These are phyloP conservation scores for Noctuana brunneofusca DNA, from an alignment of 2,888 invertebrate genomes.

Conservation along the genomic window DNA sequence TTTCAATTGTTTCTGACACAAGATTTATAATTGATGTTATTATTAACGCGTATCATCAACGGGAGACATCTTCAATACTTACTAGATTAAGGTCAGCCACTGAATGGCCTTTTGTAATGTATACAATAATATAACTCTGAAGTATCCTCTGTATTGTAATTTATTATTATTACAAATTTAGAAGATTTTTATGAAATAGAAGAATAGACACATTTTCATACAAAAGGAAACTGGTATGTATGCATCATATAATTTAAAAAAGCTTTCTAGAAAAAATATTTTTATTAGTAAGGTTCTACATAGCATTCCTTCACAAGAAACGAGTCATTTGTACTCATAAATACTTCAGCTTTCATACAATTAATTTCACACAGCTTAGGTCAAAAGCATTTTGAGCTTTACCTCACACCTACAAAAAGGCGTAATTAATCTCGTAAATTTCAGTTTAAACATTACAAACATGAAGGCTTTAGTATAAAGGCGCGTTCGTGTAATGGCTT, in stretches of 20 bases:
- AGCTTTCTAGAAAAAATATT: too few species aligned
- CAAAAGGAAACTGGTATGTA: too few species aligned
- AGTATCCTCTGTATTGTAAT: neutral
- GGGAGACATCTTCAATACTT: neutral
- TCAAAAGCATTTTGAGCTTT: conserved; percentile 1
- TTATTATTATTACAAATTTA: too few species aligned
- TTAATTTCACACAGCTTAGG: conserved; percentile 1
- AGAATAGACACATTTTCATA: too few species aligned
- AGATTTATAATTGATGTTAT: too few species aligned
- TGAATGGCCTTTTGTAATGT: neutral
- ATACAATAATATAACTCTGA: too few species aligned
- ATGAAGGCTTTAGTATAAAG: conserved; percentile 9
- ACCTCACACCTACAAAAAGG: conserved; percentile 9
- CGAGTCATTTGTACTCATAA: neutral
- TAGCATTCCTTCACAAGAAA: too few species aligned
- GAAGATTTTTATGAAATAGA: too few species aligned
- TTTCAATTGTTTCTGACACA: too few species aligned
- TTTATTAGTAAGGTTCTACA: too few species aligned
- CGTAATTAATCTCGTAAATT: conserved; percentile 24
- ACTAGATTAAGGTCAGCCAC: neutral
- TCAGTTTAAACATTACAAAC: conserved; percentile 18
- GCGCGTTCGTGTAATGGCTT: conserved; percentile 25
- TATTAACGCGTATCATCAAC: neutral
- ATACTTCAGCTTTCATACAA: neutral
- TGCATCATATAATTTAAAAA: too few species aligned